These are phyloP conservation scores for Bombylius discolor DNA, from an alignment of 2,888 invertebrate species.

Conservation along the genomic window DNA sequence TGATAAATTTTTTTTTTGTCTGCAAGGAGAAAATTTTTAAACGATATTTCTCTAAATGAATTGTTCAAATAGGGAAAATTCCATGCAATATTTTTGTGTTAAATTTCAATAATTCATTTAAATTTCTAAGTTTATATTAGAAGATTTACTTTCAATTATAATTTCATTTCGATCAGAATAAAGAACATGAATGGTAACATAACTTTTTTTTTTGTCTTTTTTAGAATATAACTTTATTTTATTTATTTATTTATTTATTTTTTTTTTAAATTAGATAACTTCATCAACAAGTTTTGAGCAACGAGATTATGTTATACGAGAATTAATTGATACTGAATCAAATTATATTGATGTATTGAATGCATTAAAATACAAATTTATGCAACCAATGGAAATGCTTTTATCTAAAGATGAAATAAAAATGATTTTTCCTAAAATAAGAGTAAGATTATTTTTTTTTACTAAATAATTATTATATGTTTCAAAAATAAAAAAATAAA, in stretches of 20 bases:
- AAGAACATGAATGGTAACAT: too few relatives aligned
- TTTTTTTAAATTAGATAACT: constrained; percentile 24
- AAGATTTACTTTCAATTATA: too few relatives aligned
- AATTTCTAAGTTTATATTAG: too few relatives aligned
- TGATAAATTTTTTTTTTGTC: too few relatives aligned
- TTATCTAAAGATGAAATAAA: constrained; percentile 63
- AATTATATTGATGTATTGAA: constrained; percentile 91
- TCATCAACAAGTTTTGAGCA: constrained; percentile 60
- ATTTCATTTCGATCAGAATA: too few relatives aligned
- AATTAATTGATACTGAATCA: constrained; percentile 90
- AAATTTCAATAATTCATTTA: too few relatives aligned
- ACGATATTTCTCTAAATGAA: too few relatives aligned
- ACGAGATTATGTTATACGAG: constrained; percentile 83
- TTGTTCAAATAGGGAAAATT: too few relatives aligned
- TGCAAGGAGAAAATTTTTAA: too few relatives aligned
- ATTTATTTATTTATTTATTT: background rate
- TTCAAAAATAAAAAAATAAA: background rate
- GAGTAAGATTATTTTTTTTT: constrained; percentile 41
- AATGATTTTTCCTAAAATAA: constrained; percentile 79
- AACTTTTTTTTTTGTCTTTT: too few relatives aligned
- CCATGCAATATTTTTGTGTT: too few relatives aligned
- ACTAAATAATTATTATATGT: background rate
- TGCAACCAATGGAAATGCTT: constrained; percentile 57
- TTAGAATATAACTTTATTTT: too few relatives aligned
- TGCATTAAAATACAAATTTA: constrained; percentile 68